Evolutionary conservation across 2,113 vertebrate species (phyloP).

Genomic region (Butorides virescens): DNA sequence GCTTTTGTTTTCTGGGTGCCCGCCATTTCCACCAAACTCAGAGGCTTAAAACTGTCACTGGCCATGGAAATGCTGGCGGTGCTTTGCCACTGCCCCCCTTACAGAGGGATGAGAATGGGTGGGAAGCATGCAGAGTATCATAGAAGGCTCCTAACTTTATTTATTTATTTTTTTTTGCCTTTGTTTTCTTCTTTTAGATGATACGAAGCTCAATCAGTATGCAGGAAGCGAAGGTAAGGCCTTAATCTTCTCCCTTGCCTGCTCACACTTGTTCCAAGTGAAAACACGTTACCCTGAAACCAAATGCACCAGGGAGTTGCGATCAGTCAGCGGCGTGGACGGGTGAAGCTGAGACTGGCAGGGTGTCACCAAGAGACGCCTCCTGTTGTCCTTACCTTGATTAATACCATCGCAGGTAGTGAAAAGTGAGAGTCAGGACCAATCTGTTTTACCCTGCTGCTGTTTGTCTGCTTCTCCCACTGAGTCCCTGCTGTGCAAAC

Average conservation of each 20-base stretch:
- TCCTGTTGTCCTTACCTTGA: background rate
- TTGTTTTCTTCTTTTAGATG: constrained; percentile 71
- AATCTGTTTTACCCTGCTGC: background rate
- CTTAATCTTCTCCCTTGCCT: background rate
- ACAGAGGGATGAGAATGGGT: fast-evolving
- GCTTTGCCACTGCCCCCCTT: fast-evolving
- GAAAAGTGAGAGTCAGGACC: background rate
- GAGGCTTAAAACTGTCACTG: background rate
- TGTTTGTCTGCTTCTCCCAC: background rate
- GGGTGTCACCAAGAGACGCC: background rate
- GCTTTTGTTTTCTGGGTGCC: background rate
- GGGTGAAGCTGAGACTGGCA: background rate
- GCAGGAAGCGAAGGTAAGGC: constrained; percentile 79
- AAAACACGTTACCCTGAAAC: background rate
- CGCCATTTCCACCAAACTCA: background rate
- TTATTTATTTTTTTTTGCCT: background rate
- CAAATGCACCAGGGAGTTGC: background rate
- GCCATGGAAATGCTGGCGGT: fast-evolving
- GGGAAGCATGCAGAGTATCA: fast-evolving
- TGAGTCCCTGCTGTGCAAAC: background rate
- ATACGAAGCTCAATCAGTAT: constrained; percentile 79
- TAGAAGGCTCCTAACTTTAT: background rate
- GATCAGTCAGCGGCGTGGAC: background rate
- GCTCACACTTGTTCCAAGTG: background rate
- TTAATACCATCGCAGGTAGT: background rate